phyloP scores from a whole-genome alignment of 2,113 vertebrate genomes.

The Potamarius usumacintae region DNA sequence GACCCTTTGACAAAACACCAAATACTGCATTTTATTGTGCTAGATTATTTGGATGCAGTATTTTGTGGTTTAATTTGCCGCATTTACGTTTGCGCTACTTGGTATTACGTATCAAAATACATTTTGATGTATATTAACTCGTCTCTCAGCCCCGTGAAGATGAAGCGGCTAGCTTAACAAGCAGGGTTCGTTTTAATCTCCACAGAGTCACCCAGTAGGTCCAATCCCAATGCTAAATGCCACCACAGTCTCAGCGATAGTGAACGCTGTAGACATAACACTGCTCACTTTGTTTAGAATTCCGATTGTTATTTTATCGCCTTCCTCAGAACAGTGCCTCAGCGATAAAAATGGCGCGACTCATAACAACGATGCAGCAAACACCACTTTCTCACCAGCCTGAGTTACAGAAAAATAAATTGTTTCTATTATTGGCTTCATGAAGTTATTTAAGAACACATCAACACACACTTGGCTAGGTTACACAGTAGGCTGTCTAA shows the following conservation, averaged over 20 bases:
- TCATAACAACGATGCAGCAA: background rate
- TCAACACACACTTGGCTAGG: conserved; percentile 3
- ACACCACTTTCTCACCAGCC: background rate
- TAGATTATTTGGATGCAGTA: background rate
- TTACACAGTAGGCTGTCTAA: background rate
- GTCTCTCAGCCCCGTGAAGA: background rate
- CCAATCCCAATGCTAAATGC: conserved; percentile 40
- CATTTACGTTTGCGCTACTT: background rate
- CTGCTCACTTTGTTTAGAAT: conserved; percentile 38
- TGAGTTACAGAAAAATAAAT: background rate
- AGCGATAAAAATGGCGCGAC: conserved; percentile 11
- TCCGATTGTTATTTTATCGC: conserved; percentile 44
- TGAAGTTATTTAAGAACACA: background rate
- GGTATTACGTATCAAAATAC: background rate
- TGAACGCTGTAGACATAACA: conserved; percentile 43
- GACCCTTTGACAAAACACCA: background rate
- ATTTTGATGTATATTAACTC: background rate
- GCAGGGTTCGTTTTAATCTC: background rate
- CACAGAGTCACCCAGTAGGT: conserved; percentile 17
- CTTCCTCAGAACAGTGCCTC: conserved; percentile 14
- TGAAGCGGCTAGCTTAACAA: background rate
- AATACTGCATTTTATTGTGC: background rate
- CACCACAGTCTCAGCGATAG: conserved; percentile 25
- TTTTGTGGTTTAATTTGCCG: background rate
- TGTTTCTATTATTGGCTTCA: conserved; percentile 17